phyloP scores from a whole-genome alignment of 2,888 invertebrate genomes.

The Hipparchia sbordonii region DNA sequence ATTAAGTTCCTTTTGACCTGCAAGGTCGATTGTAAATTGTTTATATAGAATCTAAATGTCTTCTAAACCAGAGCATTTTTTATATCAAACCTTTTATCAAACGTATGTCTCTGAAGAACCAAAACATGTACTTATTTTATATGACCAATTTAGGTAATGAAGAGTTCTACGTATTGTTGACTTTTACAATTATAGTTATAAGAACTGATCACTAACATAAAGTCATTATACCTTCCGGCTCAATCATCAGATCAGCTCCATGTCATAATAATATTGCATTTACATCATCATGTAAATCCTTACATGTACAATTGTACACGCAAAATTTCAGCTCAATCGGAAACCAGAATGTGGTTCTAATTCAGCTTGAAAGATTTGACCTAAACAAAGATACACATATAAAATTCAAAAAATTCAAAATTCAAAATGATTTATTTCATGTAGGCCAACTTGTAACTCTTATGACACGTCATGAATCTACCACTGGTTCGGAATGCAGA shows the following conservation, averaged over 20 bases:
- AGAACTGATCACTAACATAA: background rate
- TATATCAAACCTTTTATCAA: background rate
- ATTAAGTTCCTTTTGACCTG: background rate
- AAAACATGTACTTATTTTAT: background rate
- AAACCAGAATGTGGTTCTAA: no score
- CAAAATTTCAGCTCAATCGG: no score
- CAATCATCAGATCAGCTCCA: background rate
- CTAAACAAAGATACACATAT: no score
- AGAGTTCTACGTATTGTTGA: background rate
- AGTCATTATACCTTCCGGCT: background rate
- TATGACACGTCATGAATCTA: no score
- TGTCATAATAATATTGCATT: no score
- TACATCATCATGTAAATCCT: no score
- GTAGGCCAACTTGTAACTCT: no score
- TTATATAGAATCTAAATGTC: background rate
- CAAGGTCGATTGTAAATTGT: background rate
- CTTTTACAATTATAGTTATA: background rate
- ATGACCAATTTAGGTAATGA: background rate
- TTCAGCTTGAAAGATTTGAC: no score
- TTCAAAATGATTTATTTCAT: no score
- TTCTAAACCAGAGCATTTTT: background rate
- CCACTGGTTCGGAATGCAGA: no score
- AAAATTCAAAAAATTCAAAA: no score
- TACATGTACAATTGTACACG: no score
- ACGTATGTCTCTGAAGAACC: background rate